Conservation (phyloP, 2,888 invertebrate genomes). For the Xanthia icteritia region DNA sequence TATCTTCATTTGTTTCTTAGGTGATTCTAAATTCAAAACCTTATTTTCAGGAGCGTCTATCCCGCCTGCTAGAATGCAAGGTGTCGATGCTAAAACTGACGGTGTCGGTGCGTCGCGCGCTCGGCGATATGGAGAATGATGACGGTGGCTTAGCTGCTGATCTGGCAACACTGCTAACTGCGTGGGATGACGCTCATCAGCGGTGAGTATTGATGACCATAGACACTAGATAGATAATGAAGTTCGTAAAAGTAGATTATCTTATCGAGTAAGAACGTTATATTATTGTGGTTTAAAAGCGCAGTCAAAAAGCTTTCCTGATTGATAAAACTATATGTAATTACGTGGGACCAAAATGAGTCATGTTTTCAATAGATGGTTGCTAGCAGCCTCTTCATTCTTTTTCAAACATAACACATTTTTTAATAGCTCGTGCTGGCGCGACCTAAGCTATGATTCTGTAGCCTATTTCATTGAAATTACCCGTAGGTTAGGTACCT, state of each 20-base stretch:
- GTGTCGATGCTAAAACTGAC: conserved; percentile 90
- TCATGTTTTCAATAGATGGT: no score
- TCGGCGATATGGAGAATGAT: conserved; percentile 86
- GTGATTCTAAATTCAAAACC: neutral
- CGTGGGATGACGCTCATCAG: conserved; percentile 93
- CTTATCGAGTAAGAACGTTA: neutral
- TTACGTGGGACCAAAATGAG: no score
- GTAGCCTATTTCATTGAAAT: no score
- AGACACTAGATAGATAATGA: no score
- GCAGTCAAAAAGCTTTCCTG: neutral
- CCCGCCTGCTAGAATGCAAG: conserved; percentile 89
- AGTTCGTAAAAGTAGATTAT: neutral
- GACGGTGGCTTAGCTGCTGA: conserved; percentile 91
- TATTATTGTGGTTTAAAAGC: neutral
- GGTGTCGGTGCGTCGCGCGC: conserved; percentile 90
- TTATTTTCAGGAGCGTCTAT: conserved; percentile 86
- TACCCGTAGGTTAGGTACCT: no score
- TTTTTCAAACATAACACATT: no score
- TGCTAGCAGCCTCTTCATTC: no score
- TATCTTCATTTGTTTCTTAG: conserved; percentile 2
- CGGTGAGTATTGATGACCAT: conserved; percentile 84
- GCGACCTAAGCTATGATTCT: no score
- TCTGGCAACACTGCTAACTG: conserved; percentile 92
- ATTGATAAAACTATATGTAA: no score
- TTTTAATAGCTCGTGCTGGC: no score